Percentiles rank a stretch among this genome's conserved stretches.
Evolutionary conservation across 53 echinoderm and acorn worm species (phyloP).

Genomic region (Antedon mediterranea): DNA sequence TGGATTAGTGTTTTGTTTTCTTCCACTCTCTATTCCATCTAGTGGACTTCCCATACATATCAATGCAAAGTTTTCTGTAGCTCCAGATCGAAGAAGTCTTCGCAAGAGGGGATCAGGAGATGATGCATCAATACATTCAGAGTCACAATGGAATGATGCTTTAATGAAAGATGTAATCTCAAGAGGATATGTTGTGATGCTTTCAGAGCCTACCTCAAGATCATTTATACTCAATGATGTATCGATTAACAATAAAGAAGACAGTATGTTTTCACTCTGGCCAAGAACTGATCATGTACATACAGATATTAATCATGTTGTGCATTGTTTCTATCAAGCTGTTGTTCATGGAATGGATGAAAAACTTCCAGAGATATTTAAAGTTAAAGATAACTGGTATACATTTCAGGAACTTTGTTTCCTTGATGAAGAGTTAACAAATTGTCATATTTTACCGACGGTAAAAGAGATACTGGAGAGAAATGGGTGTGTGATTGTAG

Average conservation of each 20-base stretch:
- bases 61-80: slow-evolving; percentile 57
- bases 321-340: slow-evolving; percentile 14
- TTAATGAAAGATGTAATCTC: slow-evolving; percentile 32
- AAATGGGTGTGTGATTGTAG: neutral
- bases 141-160: slow-evolving; percentile 37
- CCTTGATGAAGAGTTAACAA: neutral
- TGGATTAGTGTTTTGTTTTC: slow-evolving; percentile 34
- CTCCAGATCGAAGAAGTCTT: slow-evolving; percentile 31
- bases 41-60: slow-evolving; percentile 54
- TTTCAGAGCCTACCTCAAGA: slow-evolving; percentile 1
- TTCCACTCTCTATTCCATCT: slow-evolving; percentile 41
- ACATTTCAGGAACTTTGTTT: neutral
- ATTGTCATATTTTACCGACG: neutral
- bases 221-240: neutral
- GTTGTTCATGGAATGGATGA: neutral
- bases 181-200: slow-evolving; percentile 19
- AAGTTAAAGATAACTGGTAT: neutral
- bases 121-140: slow-evolving; percentile 17
- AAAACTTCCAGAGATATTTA: neutral
- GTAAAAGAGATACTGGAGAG: neutral
- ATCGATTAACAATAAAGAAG: neutral
- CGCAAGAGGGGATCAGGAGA: slow-evolving; percentile 18
- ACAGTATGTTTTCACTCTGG: slow-evolving; percentile 10
- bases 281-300: slow-evolving; percentile 6
- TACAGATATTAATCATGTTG: slow-evolving; percentile 22